phyloP scores from a whole-genome alignment of 1,140 invertebrate species.

The Drosophila lacertosa region DNA sequence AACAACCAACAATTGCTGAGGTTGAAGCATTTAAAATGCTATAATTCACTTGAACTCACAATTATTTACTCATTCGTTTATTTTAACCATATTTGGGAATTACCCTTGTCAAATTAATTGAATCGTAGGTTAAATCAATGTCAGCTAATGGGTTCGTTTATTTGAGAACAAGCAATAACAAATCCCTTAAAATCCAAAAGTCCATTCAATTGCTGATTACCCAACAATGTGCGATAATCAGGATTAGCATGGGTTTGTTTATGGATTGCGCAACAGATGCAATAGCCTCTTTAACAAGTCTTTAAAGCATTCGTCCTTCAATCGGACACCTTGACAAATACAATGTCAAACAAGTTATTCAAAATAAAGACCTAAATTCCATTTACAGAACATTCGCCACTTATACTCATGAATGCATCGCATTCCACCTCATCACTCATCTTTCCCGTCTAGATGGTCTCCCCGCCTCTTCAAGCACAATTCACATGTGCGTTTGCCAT shows the following conservation, averaged over 20 bases:
- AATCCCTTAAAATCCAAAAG: background rate
- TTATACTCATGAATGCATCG: slow-evolving; percentile 5
- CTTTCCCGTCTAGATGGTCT: background rate
- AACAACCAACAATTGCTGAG: slow-evolving; percentile 54
- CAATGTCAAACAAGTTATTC: background rate
- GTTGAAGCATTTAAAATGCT: slow-evolving; percentile 46
- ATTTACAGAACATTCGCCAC: slow-evolving; percentile 31
- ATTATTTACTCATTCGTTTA: slow-evolving; percentile 58
- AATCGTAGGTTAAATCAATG: slow-evolving; percentile 30
- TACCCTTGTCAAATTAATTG: slow-evolving; percentile 64
- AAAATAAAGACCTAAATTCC: slow-evolving; percentile 8
- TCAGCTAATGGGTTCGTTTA: slow-evolving; percentile 3
- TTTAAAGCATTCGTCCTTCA: slow-evolving; percentile 14
- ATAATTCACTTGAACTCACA: slow-evolving; percentile 56
- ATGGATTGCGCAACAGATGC: background rate
- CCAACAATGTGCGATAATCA: slow-evolving; percentile 2
- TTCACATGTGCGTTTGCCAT: slow-evolving; percentile 56
- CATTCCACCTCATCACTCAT: slow-evolving; percentile 39
- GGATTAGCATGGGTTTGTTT: background rate
- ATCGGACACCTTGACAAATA: slow-evolving; percentile 2
- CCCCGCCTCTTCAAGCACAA: background rate
- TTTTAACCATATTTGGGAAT: slow-evolving; percentile 18
- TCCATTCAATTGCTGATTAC: background rate
- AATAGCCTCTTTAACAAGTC: background rate
- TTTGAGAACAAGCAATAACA: background rate